phyloP scores from a whole-genome alignment of 2,797 vertebrate species.

The Echiichthys vipera region DNA sequence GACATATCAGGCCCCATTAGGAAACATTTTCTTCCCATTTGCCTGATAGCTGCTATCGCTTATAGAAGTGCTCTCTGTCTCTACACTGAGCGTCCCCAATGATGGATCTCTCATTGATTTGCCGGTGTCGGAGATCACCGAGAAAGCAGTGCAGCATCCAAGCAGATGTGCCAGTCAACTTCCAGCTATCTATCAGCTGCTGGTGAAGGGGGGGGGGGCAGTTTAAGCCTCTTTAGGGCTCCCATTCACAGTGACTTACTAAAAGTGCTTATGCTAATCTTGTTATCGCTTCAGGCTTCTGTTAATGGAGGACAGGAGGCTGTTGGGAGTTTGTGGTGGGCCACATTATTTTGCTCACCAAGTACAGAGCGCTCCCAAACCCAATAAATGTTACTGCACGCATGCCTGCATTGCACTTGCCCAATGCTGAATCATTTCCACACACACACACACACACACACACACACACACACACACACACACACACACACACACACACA shows the following conservation, averaged over 20 bases:
- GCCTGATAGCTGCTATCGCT: constrained; percentile 77
- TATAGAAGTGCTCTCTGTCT: constrained; percentile 65
- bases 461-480: no score
- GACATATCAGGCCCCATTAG: constrained; percentile 75
- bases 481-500: neutral
- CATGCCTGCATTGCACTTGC: constrained; percentile 9
- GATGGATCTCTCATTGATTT: constrained; percentile 76
- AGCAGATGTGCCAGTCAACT: constrained; percentile 66
- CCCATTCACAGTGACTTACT: constrained; percentile 75
- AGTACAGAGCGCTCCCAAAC: constrained; percentile 19
- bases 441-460: constrained; percentile 8
- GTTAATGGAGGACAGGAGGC: constrained; percentile 64
- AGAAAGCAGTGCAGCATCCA: constrained; percentile 42
- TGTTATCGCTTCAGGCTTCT: constrained; percentile 74
- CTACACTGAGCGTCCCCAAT: constrained; percentile 40
- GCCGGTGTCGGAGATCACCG: constrained; percentile 45
- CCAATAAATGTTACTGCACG: constrained; percentile 12
- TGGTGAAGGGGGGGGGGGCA: constrained; percentile 53
- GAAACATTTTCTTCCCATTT: constrained; percentile 79
- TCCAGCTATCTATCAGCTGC: constrained; percentile 63
- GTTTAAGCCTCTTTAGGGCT: constrained; percentile 75
- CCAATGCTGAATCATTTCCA: constrained; percentile 28
- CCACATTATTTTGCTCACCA: constrained; percentile 39
- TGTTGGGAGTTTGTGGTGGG: constrained; percentile 48
- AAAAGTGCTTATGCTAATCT: constrained; percentile 78